phyloP scores from a whole-genome alignment of 2,113 vertebrate species.

The Dasyurus viverrinus region DNA sequence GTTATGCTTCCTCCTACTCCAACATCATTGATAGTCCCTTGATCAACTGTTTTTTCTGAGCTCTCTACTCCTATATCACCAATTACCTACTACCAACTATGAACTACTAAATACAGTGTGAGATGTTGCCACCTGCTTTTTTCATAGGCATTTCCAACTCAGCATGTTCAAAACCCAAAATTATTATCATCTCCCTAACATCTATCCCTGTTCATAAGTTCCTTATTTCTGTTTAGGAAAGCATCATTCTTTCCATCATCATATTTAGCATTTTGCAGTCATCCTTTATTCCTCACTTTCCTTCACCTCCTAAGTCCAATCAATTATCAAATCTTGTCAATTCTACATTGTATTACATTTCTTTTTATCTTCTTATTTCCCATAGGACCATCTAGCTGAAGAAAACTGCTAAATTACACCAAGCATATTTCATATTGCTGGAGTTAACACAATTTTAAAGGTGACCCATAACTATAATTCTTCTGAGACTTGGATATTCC shows the following conservation, averaged over 20 bases:
- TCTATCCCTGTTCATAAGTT: background rate
- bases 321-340: background rate
- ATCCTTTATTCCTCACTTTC: background rate
- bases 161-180: background rate
- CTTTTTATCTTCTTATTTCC: background rate
- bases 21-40: background rate
- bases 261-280: background rate
- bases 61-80: background rate
- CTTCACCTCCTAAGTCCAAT: background rate
- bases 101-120: too few relatives aligned
- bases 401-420: background rate
- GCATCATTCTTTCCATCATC: background rate
- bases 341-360: background rate
- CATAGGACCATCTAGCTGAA: background rate
- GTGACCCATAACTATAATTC: background rate
- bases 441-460: background rate
- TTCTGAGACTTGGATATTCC: background rate
- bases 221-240: background rate
- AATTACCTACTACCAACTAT: too few relatives aligned
- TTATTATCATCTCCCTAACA: background rate
- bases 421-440: background rate
- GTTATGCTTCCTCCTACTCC: background rate
- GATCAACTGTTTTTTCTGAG: background rate
- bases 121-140: background rate
- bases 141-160: background rate